Evolutionary conservation across 2,888 invertebrate species (phyloP).

Genomic region (Crocallis elinguaria): DNA sequence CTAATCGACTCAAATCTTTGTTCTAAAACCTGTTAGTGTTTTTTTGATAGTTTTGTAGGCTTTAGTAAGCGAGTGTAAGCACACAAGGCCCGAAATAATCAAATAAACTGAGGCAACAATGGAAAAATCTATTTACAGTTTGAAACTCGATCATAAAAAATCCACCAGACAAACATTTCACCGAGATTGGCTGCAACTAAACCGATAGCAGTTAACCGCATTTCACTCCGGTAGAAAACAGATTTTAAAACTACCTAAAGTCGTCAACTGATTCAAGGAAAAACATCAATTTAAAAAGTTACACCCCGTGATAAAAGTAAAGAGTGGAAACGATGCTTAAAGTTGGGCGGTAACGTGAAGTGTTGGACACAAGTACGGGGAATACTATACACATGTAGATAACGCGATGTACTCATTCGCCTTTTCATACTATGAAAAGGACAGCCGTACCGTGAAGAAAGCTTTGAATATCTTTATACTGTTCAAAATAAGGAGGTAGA

Average conservation of each 20-base stretch:
- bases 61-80: too few relatives aligned
- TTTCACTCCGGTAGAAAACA: constrained; percentile 56
- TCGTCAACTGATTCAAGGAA: constrained; percentile 57
- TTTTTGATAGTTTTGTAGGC: too few relatives aligned
- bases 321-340: constrained; percentile 46
- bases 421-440: neutral
- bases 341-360: constrained; percentile 51
- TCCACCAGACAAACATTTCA: constrained; percentile 17
- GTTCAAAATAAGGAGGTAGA: too few relatives aligned
- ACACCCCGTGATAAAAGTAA: constrained; percentile 53
- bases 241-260: constrained; percentile 61
- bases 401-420: neutral
- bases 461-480: neutral
- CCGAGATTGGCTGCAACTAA: constrained; percentile 31
- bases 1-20: too few relatives aligned
- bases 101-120: neutral
- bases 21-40: too few relatives aligned
- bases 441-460: neutral
- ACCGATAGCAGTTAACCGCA: constrained; percentile 47
- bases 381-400: neutral
- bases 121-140: neutral
- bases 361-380: constrained; percentile 33
- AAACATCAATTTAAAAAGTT: constrained; percentile 67
- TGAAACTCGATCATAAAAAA: constrained; percentile 9
- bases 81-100: neutral